Evolutionary conservation across 35 echinoderm and acorn worm species (phyloP).

Genomic region (Heliocidaris tuberculata): DNA sequence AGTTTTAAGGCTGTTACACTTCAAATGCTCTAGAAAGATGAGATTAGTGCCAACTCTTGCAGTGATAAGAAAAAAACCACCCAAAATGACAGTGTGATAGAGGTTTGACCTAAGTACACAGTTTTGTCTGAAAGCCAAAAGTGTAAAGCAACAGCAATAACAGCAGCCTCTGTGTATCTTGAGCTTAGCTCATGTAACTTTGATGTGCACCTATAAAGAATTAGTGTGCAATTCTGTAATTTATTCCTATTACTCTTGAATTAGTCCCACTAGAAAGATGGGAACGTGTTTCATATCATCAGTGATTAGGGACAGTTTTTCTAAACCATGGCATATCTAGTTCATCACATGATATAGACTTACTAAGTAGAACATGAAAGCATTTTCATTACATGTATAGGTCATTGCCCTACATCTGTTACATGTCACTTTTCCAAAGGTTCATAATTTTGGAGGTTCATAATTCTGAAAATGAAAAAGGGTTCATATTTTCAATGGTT

Average conservation of each 20-base stretch:
- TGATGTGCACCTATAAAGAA: not conserved
- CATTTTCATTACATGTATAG: not conserved
- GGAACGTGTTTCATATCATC: not conserved
- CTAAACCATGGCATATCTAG: not conserved
- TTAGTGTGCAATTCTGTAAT: not conserved
- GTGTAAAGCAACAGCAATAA: too few relatives aligned
- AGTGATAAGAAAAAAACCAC: not conserved
- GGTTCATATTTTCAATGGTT: too few relatives aligned
- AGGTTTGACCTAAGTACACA: too few relatives aligned
- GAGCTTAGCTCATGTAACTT: not conserved
- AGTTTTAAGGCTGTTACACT: not conserved
- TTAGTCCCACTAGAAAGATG: not conserved
- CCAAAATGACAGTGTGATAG: too few relatives aligned
- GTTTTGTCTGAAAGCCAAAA: too few relatives aligned
- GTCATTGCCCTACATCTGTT: not conserved
- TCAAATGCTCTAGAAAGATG: too few relatives aligned
- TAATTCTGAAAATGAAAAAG: too few relatives aligned
- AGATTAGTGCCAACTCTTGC: not conserved
- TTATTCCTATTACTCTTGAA: not conserved
- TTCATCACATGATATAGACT: not conserved
- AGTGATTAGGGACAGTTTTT: not conserved
- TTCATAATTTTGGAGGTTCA: too few relatives aligned
- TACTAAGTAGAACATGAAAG: not conserved
- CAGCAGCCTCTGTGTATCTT: not conserved
- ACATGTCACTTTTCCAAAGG: too few relatives aligned